These are phyloP conservation scores for Catamblyrhynchus diadema DNA, from an alignment of 2,797 vertebrate species.

Conservation along the genomic window DNA sequence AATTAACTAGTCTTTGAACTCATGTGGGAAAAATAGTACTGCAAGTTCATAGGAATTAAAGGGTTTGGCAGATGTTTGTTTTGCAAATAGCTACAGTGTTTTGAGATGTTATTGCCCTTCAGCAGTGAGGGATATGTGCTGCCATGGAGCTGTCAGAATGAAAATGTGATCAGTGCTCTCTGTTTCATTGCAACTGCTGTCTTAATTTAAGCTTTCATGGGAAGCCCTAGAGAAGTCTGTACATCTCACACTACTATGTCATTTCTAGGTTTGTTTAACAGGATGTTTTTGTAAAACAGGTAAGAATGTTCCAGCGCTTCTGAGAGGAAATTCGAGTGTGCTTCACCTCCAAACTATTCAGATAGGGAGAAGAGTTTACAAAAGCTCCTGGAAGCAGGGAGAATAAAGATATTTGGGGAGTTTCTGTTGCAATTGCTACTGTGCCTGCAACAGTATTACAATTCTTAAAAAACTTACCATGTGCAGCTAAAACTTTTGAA, in stretches of 20 bases:
- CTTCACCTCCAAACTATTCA: neutral
- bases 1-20: neutral
- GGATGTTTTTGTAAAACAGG: neutral
- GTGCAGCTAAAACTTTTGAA: neutral
- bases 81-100: conserved; percentile 14
- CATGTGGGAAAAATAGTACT: neutral
- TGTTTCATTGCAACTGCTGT: neutral
- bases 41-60: neutral
- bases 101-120: conserved; percentile 12
- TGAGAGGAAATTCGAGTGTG: neutral
- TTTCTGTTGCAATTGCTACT: neutral
- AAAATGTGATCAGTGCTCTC: neutral
- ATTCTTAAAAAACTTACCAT: neutral
- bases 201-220: neutral
- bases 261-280: conserved; percentile 6
- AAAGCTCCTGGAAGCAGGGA: neutral
- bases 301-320: neutral
- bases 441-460: neutral
- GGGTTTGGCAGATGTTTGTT: conserved; percentile 8
- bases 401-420: neutral
- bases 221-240: neutral
- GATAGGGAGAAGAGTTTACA: neutral
- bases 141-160: neutral
- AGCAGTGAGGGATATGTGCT: neutral
- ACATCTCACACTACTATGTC: neutral